Base-by-base conservation (phyloP, 2,797 vertebrate species). In the Acanthiza pusilla region DNA sequence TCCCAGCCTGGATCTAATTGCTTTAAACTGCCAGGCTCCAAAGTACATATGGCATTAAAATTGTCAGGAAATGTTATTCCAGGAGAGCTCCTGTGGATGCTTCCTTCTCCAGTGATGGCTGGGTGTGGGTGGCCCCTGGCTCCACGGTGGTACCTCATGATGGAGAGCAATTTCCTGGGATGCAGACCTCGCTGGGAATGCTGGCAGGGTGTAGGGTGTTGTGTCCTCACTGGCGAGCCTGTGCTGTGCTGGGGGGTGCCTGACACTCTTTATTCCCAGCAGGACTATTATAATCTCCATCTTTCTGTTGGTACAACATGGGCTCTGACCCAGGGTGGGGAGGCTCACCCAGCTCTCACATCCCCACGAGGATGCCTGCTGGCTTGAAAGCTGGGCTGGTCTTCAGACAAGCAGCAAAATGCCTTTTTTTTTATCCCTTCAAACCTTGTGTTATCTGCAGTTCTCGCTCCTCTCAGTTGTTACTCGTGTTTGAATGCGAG, bases 281-380 rank as follows among this genome's bases (percentile, higher is more conserved):
- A 55, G n/a, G 22, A 55, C 9, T 1, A 7, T 19, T 17, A 2
- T 13, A 7, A 9, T 34, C 42, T 57, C n/a, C 3, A 5, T 42
- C 5, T 72, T 50, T n/a, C 53, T 25, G 21, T 32, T 0, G 4
- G 32, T 12, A 9, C 61, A 60, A 1, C 1, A 1, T 0, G 4
- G 42, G 26, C 51, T 91, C 15, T 76, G 63, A 51, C 38, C 36
- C 43, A 25, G 36, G 50, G 13, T 0, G 6, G 34, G 70, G 42
- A 61, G 62, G 38, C 67, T 65, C 51, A 58, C 72, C 18, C 58
- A 47, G 23, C 51, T 58, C 38, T 58, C 51, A 7, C n/a, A 32
- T 21, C 43, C 50, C 38, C 67, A 54, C 40, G n/a, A 38, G 18
- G 40, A 54, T 27, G 18, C 20, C 20, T 40, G 27, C 13, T 10